Conservation (phyloP, 2,888 invertebrate genomes). For the Phyto melanocephala region DNA sequence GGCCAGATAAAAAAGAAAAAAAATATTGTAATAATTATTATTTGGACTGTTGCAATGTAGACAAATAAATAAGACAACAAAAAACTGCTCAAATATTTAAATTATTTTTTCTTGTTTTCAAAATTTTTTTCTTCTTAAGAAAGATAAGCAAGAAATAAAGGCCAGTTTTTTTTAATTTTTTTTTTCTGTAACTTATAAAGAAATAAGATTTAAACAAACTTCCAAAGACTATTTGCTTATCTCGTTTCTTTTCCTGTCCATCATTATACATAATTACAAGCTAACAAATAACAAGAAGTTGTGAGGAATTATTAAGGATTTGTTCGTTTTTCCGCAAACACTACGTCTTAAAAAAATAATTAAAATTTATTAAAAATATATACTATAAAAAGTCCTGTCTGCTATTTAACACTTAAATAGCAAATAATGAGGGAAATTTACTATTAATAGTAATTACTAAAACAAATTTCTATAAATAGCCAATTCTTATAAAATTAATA, state of each 20-base stretch:
- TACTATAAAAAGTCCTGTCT: neutral
- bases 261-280: constrained; percentile 29
- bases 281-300: neutral
- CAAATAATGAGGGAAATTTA: too few relatives aligned
- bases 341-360: neutral
- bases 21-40: constrained; percentile 48
- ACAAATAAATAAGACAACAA: constrained; percentile 38
- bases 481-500: too few relatives aligned
- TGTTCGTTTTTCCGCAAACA: neutral
- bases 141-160: constrained; percentile 44
- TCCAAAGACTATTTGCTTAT: constrained; percentile 42
- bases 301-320: neutral
- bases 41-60: constrained; percentile 41
- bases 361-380: neutral
- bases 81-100: constrained; percentile 60
- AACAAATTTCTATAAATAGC: too few relatives aligned
- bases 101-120: constrained; percentile 45
- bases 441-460: too few relatives aligned
- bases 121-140: neutral
- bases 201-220: neutral
- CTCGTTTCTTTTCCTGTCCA: neutral
- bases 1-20: constrained; percentile 53
- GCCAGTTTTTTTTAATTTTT: constrained; percentile 25
- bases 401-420: too few relatives aligned
- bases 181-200: neutral